Evolutionary conservation across 2,888 invertebrate species (phyloP), one percentile per base, ranked within the genome.

Genomic region (Drosophila buzzatii): DNA sequence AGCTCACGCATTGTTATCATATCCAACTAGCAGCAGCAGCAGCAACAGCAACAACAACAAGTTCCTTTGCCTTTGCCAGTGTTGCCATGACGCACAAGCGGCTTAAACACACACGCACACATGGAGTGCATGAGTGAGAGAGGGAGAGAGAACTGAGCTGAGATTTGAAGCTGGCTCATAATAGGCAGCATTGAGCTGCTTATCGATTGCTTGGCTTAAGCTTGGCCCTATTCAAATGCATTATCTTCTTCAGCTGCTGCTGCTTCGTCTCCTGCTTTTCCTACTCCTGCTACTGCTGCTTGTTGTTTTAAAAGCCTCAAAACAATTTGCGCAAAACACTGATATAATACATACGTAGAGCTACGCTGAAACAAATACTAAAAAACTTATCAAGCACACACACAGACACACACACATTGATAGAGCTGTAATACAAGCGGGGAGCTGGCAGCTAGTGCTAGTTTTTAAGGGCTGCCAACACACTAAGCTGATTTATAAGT

Each of bases 331-430:
- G 45, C 57, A 62, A 68, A 44, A 47, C 31, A 49, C n/a, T 49
- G 31, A 33, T 49, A 49, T 49, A 49, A 49, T 33, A 7, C 18
- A n/a, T 27, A 18, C 31, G 6, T 31, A 18, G n/a, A 7, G n/a
- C 3, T 23, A 16, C 9, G 31, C 42, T 7, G 27, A n/a, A 59
- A 47, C 23, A 57, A 57, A 75, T 82, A 62, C 76, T 60, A 81
- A 80, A 85, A 87, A 76, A 76, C 82, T 73, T 73, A 87, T 87
- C 85, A 87, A 82, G 82, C 42, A 51, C 58, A 9, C 52, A 57
- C 31, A 57, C 56, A 49, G n/a, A 27, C 61, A 35, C 31, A 55
- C 62, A n/a, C 27, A 41, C 10, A n/a, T 49, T n/a, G 31, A 5
- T 10, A 41, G 37, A 14, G n/a, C 33, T 33, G 1, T n/a, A 53